A percentile compares a stretch with the other conserved stretches of the same genome.
phyloP scores from a whole-genome alignment of 2,888 invertebrate genomes.

The Thereva nobilitata region DNA sequence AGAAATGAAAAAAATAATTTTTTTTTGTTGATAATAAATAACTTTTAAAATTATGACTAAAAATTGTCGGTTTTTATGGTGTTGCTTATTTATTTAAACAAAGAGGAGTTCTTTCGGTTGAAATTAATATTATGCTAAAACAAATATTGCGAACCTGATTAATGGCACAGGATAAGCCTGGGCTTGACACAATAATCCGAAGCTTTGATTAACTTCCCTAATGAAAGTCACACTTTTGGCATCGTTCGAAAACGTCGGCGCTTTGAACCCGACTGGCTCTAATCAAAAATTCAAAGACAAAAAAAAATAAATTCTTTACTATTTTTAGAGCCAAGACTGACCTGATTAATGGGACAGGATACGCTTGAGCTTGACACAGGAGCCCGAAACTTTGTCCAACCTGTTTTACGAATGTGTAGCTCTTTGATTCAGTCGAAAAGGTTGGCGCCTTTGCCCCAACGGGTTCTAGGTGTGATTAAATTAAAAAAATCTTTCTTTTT shows the following conservation, averaged over 20 bases:
- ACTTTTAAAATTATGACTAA: not conserved
- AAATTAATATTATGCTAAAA: not conserved
- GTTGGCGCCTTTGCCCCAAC: slow-evolving; percentile 64
- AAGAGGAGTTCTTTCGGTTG: not conserved
- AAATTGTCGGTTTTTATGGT: not conserved
- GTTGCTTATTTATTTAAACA: not conserved
- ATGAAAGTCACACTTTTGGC: slow-evolving; percentile 64
- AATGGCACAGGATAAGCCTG: slow-evolving; percentile 73
- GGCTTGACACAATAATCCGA: slow-evolving; percentile 69
- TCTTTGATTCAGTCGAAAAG: slow-evolving; percentile 60
- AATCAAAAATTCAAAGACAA: slow-evolving; percentile 35
- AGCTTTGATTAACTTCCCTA: slow-evolving; percentile 58
- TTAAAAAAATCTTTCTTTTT: not conserved
- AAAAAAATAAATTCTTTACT: slow-evolving; percentile 9
- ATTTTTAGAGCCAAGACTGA: slow-evolving; percentile 45
- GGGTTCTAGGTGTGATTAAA: slow-evolving; percentile 59
- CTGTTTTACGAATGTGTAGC: slow-evolving; percentile 37
- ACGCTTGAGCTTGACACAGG: slow-evolving; percentile 70
- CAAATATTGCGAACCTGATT: slow-evolving; percentile 64
- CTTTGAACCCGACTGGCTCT: slow-evolving; percentile 66
- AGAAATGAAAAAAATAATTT: not conserved
- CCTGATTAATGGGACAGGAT: slow-evolving; percentile 68
- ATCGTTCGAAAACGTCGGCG: slow-evolving; percentile 64
- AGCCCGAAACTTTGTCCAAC: slow-evolving; percentile 61
- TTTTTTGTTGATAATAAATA: not conserved